These are phyloP conservation scores for Pogonocherus hispidulus DNA, from an alignment of 2,888 invertebrate genomes.

Conservation along the genomic window DNA sequence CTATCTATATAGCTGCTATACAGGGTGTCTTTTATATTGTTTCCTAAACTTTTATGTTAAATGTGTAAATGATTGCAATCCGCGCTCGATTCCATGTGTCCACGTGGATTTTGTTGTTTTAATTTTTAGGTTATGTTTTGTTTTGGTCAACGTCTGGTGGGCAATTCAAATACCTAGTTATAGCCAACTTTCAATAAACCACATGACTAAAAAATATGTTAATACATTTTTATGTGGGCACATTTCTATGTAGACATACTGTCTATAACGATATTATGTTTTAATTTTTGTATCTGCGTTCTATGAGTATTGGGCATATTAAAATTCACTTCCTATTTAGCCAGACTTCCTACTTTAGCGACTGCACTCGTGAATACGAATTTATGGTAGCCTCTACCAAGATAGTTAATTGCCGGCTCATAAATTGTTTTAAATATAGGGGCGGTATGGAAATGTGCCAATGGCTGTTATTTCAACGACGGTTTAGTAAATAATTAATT, in stretches of 20 bases:
- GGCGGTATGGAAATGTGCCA: conserved; percentile 14
- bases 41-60: too few relatives aligned
- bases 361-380: not conserved
- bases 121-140: too few relatives aligned
- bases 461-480: not conserved
- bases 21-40: too few relatives aligned
- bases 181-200: too few relatives aligned
- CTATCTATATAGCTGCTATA: too few relatives aligned
- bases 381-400: not conserved
- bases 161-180: too few relatives aligned
- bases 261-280: not conserved
- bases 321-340: conserved; percentile 7
- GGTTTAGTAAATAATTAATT: not conserved
- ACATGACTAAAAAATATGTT: too few relatives aligned
- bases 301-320: not conserved
- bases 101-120: too few relatives aligned
- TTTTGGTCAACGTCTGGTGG: too few relatives aligned
- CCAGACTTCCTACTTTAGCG: not conserved
- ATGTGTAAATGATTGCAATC: too few relatives aligned
- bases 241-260: not conserved
- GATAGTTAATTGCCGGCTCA: conserved; percentile 5
- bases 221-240: too few relatives aligned
- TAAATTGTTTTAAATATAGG: conserved; percentile 17
- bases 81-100: too few relatives aligned
- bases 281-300: not conserved